A percentile compares a stretch with the other conserved stretches of the same genome.
phyloP scores from a whole-genome alignment of 2,797 vertebrate genomes.

The Manis pentadactyla region DNA sequence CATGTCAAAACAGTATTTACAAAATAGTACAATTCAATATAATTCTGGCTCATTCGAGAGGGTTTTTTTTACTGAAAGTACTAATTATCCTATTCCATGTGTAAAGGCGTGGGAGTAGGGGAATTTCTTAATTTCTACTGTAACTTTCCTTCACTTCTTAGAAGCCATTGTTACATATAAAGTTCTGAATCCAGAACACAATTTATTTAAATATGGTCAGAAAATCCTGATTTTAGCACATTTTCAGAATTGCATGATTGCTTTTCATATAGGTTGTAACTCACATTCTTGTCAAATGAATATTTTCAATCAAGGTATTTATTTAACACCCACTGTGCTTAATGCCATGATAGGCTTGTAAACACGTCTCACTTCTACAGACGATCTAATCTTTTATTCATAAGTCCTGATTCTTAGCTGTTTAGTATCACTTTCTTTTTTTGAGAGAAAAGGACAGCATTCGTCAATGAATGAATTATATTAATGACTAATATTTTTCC shows the following conservation, averaged over 20 bases:
- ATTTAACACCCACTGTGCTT: neutral
- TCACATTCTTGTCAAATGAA: neutral
- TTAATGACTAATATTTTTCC: neutral
- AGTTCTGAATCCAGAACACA: neutral
- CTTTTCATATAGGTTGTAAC: neutral
- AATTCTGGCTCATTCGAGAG: neutral
- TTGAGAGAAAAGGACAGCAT: neutral
- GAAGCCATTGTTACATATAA: neutral
- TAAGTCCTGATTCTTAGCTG: neutral
- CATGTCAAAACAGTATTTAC: neutral
- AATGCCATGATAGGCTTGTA: neutral
- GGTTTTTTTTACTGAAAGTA: neutral
- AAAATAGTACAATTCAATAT: neutral
- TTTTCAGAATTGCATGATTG: neutral
- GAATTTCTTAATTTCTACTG: neutral
- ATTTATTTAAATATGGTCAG: neutral
- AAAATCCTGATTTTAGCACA: slow-evolving; percentile 17
- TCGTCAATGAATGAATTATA: neutral
- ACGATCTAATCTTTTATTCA: neutral
- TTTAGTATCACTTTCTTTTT: slow-evolving; percentile 26
- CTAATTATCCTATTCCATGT: neutral
- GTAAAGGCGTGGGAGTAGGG: rapidly evolving
- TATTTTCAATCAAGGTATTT: slow-evolving; percentile 13
- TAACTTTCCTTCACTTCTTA: neutral
- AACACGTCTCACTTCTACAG: neutral